Evolutionary conservation across 2,888 invertebrate species (phyloP).

Genomic region (Eupsilia transversa): DNA sequence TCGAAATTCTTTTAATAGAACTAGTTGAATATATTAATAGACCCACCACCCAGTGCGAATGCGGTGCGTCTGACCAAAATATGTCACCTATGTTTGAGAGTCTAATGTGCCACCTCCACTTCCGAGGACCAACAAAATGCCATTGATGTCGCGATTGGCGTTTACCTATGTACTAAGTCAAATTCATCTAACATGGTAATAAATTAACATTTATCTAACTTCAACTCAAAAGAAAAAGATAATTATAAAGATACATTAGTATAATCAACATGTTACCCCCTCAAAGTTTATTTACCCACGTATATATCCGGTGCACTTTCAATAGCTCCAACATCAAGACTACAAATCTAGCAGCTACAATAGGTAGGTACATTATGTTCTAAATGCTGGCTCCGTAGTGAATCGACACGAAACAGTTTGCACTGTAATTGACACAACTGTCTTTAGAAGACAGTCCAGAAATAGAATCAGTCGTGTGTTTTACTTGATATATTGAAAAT

Average conservation of each 20-base stretch:
- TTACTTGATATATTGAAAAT: constrained; percentile 1
- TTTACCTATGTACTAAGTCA: neutral
- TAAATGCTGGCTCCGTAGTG: constrained; percentile 16
- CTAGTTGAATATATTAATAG: neutral
- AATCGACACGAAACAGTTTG: constrained; percentile 29
- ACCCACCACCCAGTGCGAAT: neutral
- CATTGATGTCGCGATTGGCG: neutral
- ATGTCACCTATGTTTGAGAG: neutral
- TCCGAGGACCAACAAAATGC: neutral
- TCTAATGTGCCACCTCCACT: neutral
- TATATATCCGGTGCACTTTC: neutral
- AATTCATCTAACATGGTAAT: neutral
- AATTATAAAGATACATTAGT: neutral
- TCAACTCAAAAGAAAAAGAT: neutral
- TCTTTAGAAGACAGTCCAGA: constrained; percentile 25
- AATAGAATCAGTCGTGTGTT: constrained; percentile 32
- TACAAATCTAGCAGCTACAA: constrained; percentile 4
- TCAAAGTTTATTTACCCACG: neutral
- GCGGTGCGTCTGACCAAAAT: neutral
- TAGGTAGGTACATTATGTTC: constrained; percentile 2
- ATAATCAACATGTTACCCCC: neutral
- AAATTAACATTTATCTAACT: no score
- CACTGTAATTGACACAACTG: constrained; percentile 44
- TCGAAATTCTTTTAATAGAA: neutral
- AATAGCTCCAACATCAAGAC: neutral